Base-by-base conservation (phyloP, 1,140 invertebrate species). In the Zaprionus vittiger region DNA sequence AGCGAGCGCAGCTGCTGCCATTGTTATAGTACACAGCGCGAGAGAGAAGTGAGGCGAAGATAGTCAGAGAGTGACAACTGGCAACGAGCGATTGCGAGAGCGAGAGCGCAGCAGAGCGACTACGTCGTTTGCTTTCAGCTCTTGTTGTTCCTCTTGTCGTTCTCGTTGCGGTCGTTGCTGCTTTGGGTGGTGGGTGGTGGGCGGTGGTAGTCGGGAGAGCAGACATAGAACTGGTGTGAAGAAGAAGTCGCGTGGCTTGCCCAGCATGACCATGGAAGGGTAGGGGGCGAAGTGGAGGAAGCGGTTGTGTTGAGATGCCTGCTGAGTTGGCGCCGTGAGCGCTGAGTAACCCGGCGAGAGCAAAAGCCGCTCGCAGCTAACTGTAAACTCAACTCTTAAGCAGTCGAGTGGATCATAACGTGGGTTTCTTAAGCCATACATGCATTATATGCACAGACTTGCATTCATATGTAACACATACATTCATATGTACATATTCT, bases 1-100 rank as follows among this genome's bases (percentile, higher is more conserved):
- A 81, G 75, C 71, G 67, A 76, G 81, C 72, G 70, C 74, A 67
- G 69, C 49, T 56, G 67, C 60, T 80, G 69, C 87, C 65, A 77
- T 79, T 83, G 83, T 77, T 47, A 7, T 47, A 47, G 41, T 17
- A 68, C 83, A 85, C 41, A 41, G 57, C 52, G 37, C 55, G 69
- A 66, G 68, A 74, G 80, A 71, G 60, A 54, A 54, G 60, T 52
- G 20, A 26, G 26, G 49, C 31, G 66, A 56, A 26, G 34, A 73
- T 47, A 65, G 68, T 24, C 47, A 81, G 75, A 66, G 69, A 80
- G 66, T 63, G 65, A 59, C 38, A 64, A 62, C 63, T 52, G 57
- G 44, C 66, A 47, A 20, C 41, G 65, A 73, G 65, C 61, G 64
- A 77, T 11, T 47, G 71, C 64, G 49, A 73, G 73, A 65, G 72